Evolutionary conservation across 2,888 invertebrate species (phyloP), one percentile per base, ranked within the genome.

Genomic region (Teleogryllus oceanicus): DNA sequence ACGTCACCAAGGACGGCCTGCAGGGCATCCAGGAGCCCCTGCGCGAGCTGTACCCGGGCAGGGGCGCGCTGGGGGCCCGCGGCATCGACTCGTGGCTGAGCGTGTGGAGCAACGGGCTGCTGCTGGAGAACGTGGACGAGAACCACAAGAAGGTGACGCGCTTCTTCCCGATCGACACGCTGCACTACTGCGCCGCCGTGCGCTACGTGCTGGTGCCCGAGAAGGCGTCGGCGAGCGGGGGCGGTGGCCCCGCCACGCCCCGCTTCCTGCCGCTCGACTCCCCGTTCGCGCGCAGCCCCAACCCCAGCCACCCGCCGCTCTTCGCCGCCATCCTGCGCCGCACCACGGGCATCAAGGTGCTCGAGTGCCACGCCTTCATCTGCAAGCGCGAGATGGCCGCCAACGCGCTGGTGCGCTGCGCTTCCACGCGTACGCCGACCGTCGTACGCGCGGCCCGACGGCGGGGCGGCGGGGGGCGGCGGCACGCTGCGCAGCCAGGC

Each of bases 341-440:
- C 83, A 98, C 98, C 77, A 94, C 95, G 78, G 99, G 99, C 79
- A 98, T 99, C 84, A 98, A 98, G 88, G 98, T 98, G 80, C 90
- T 99, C 83, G 99, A 99, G 89, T 99, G 99, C 89, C 99, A 99
- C 89, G 97, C 98, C 83, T 99, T 99, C 88, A 96, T 99, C 85
- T 97, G 98, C 88, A 96, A 97, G 84, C 92, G 97, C 81, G 96
- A 97, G 87, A 95, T 96, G 86, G 98, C 99, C 77, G 99, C 99
- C 83, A 97, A 99, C 88, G 98, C 99, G 84, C 91, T 99, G 85
- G 98, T 98, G 83, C 91, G 97, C 84, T 97, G 97, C 88, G 97
- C 88, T 98, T 98, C 88, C 98, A 98, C 89, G 97, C 98, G 78
- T 98, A 98, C 88, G 97, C 97, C 0, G 98, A 98, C 87, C 96